Evolutionary conservation across 2,888 invertebrate species (phyloP), one percentile per base, ranked within the genome.

Genomic region (Athripsodes cinereus): DNA sequence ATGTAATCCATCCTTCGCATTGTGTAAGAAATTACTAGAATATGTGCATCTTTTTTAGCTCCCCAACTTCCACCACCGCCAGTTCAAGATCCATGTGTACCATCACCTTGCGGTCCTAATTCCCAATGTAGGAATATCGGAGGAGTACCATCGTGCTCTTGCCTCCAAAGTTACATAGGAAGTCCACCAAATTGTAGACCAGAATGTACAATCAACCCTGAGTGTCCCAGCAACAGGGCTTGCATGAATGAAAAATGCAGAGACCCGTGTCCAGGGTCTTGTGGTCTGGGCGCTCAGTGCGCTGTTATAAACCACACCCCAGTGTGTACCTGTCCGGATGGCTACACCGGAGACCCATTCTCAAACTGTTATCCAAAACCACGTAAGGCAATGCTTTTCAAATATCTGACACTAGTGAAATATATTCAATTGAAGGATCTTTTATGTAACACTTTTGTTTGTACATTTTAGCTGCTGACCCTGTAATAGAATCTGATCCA

Each of bases 221-320:
- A 89, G 68, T 90, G 90, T 70, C 76, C 83, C 1, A 82, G 84
- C 63, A 81, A 86, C 66, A 75, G 79, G 67, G 87, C 90, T 8
- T 90, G 90, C 67, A 82, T 88, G n/a, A 81, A 83, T 67, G 81
- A 85, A 71, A 87, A 82, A 70, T 89, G 89, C 68, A 75, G 79
- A 40, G 87, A 88, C 70, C 87, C 88, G 8, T 89, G 88, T 63
- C 84, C 85, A 49, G 90, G 90, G 11, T 87, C 87, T 5, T 88
- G 88, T 67, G 87, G 88, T 44, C 70, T 77, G 65, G 79, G 81
- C 64, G 81, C 88, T 58, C 67, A 79, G 64, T 84, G 87, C 69
- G 76, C 72, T 51, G 85, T 88, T 21, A 82, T 85, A 55, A 86
- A 84, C 66, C 88, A 88, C 66, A 80, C 79, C 22, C 87, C 88